phyloP scores from a whole-genome alignment of 2,113 vertebrate genomes.

The Todiramphus chloris region DNA sequence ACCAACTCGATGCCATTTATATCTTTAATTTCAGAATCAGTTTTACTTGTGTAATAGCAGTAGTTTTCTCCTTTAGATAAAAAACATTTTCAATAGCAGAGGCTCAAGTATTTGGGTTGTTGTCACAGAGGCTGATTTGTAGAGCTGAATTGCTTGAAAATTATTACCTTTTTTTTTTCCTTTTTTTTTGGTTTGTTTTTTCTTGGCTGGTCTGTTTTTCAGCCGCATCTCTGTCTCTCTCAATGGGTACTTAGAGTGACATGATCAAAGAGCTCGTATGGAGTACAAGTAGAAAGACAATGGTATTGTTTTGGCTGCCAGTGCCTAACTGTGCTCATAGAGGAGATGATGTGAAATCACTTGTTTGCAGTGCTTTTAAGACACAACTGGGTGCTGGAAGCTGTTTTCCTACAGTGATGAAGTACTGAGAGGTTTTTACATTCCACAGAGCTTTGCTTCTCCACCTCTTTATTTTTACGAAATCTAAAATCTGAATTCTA shows the following conservation, averaged over 20 bases:
- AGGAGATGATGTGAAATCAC: neutral
- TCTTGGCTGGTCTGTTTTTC: neutral
- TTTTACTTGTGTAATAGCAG: neutral
- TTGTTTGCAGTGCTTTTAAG: neutral
- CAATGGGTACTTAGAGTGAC: neutral
- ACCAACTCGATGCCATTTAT: neutral
- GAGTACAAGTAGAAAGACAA: neutral
- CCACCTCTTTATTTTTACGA: neutral
- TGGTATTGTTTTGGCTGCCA: neutral
- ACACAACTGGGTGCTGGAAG: neutral
- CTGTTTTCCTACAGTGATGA: neutral
- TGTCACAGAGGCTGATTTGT: neutral
- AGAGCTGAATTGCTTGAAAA: neutral
- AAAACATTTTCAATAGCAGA: neutral
- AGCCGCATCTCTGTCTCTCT: neutral
- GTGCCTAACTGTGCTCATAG: neutral
- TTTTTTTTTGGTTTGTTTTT: neutral
- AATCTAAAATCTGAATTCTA: neutral
- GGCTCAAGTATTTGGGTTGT: neutral
- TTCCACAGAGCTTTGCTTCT: neutral
- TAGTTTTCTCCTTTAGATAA: neutral
- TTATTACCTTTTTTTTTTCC: too few species aligned
- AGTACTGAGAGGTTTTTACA: neutral
- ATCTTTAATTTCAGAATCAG: neutral
- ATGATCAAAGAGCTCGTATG: neutral